A percentile compares a stretch with the other conserved stretches of the same genome.
phyloP scores from a whole-genome alignment of 1,140 invertebrate species.

The Melipona quadrifasciata region DNA sequence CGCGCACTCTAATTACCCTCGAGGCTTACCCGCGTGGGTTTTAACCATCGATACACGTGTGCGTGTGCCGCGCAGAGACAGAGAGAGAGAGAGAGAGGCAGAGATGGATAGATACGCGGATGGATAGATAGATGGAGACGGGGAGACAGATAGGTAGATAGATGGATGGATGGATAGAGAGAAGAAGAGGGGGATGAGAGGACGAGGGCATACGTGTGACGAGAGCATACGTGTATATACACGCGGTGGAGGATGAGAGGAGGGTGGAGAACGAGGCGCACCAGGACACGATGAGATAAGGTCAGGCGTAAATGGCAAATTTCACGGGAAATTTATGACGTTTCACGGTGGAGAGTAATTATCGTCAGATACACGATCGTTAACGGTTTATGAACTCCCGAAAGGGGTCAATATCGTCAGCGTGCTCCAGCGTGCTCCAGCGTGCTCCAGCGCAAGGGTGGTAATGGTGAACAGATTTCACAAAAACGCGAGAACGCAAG shows the following conservation, averaged over 20 bases:
- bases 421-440: neutral
- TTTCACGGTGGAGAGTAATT: constrained; percentile 75
- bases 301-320: constrained; percentile 72
- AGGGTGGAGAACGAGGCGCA: constrained; percentile 32
- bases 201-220: neutral
- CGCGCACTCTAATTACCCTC: constrained; percentile 73
- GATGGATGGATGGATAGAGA: neutral
- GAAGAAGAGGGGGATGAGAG: too few relatives aligned
- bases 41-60: constrained; percentile 51
- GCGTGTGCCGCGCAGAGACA: neutral
- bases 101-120: too few relatives aligned
- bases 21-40: constrained; percentile 63
- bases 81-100: neutral
- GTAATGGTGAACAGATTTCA: neutral
- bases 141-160: too few relatives aligned
- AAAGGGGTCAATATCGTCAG: constrained; percentile 63
- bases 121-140: too few relatives aligned
- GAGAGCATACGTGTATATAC: too few relatives aligned
- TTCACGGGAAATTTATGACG: constrained; percentile 75
- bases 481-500: too few relatives aligned
- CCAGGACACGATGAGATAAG: constrained; percentile 67
- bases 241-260: neutral
- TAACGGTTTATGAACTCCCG: constrained; percentile 57
- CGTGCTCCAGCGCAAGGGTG: neutral
- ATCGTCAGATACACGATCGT: constrained; percentile 64